Conservation (phyloP, 2,113 vertebrate genomes). For the Glareola pratincola region DNA sequence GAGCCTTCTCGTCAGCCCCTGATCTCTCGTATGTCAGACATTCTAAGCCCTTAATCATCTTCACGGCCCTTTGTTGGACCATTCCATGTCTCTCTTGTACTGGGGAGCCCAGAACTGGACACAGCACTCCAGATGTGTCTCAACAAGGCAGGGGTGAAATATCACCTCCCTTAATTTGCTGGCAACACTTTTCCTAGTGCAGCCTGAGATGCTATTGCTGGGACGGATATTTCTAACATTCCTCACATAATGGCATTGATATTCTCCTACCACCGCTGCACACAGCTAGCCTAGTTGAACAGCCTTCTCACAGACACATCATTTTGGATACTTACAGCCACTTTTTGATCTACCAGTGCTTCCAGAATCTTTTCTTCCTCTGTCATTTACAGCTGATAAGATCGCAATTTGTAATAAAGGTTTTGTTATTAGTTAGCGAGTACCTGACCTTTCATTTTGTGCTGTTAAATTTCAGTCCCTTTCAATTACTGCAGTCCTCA, state of each 20-base stretch:
- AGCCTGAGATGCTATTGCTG: not conserved
- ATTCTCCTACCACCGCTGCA: not conserved
- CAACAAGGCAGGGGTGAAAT: not conserved
- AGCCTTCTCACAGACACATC: not conserved
- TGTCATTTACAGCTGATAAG: not conserved
- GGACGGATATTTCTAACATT: not conserved
- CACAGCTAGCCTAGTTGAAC: not conserved
- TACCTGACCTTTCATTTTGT: conserved; percentile 22
- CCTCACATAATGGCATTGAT: not conserved
- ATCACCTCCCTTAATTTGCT: not conserved
- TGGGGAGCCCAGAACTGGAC: not conserved
- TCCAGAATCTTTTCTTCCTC: not conserved
- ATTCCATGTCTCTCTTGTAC: not conserved
- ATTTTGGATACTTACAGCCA: not conserved
- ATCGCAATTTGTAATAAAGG: not conserved
- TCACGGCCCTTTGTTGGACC: not conserved
- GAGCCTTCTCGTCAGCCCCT: not conserved
- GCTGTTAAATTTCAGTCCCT: not conserved
- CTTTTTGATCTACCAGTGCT: not conserved
- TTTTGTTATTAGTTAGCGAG: not conserved
- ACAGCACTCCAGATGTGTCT: not conserved
- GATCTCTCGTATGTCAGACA: not conserved
- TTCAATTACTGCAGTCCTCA: conserved; percentile 22
- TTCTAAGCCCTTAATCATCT: not conserved
- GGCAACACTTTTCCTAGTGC: not conserved